These are phyloP conservation scores for Dasysyrphus albostriatus DNA, from an alignment of 2,888 invertebrate species.

Conservation along the genomic window DNA sequence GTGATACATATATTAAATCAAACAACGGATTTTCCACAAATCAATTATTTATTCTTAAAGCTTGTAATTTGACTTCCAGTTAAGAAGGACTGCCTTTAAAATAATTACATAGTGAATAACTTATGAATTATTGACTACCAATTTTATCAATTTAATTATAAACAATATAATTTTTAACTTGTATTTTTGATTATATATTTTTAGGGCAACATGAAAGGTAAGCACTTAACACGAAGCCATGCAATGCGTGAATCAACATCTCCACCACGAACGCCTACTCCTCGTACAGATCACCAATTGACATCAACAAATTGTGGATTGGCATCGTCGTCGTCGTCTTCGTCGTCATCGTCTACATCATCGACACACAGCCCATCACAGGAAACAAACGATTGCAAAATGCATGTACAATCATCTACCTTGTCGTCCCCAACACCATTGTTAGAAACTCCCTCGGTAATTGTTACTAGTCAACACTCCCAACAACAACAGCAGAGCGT, in stretches of 20 bases:
- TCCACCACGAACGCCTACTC: constrained; percentile 86
- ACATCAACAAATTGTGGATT: constrained; percentile 65
- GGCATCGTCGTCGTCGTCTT: constrained; percentile 75
- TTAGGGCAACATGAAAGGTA: constrained; percentile 89
- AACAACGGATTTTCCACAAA: background rate
- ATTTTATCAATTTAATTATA: background rate
- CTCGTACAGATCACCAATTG: constrained; percentile 80
- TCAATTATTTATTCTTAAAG: background rate
- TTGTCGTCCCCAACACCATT: constrained; percentile 80
- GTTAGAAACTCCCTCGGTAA: constrained; percentile 82
- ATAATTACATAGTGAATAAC: background rate
- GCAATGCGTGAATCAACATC: constrained; percentile 94
- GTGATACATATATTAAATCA: background rate
- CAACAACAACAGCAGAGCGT: constrained; percentile 79
- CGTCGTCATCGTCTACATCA: constrained; percentile 75
- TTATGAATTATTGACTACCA: background rate
- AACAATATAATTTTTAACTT: background rate
- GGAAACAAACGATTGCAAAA: constrained; percentile 79
- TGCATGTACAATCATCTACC: constrained; percentile 79
- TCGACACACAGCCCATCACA: constrained; percentile 75
- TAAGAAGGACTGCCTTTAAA: background rate
- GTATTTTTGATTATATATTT: constrained; percentile 73
- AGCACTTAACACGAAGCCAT: constrained; percentile 94
- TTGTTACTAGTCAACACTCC: constrained; percentile 82
- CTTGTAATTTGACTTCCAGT: background rate